A percentile compares a stretch with the other conserved stretches of the same genome.
These are phyloP conservation scores for Ailurus styani DNA, from an alignment of 2,113 vertebrate genomes.

Conservation along the genomic window DNA sequence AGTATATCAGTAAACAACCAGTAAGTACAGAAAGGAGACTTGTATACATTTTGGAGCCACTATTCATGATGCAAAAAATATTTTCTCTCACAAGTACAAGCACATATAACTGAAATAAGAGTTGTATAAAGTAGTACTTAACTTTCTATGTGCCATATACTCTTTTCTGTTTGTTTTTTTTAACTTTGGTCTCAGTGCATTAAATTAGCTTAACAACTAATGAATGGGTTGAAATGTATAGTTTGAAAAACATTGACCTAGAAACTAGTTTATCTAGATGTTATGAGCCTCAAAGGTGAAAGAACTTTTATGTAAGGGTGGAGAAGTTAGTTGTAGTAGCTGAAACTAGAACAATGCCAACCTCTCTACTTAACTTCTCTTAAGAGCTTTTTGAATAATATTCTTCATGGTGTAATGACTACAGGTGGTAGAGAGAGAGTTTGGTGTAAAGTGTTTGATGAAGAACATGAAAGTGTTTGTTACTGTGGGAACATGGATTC, in stretches of 20 bases:
- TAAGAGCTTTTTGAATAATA: background rate
- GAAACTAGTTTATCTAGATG: background rate
- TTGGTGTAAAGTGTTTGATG: background rate
- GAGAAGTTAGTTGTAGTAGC: background rate
- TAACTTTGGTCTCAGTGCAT: background rate
- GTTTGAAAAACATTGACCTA: background rate
- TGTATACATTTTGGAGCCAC: background rate
- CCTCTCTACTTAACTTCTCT: background rate
- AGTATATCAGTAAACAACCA: background rate
- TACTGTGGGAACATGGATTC: background rate
- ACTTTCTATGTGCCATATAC: background rate
- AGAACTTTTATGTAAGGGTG: background rate
- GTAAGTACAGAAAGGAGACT: background rate
- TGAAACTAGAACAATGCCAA: background rate
- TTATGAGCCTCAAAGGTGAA: background rate
- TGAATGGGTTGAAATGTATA: background rate
- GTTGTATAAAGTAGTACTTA: constrained; percentile 15
- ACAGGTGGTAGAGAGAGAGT: background rate
- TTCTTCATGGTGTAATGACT: background rate
- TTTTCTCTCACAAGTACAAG: background rate
- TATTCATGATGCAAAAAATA: background rate
- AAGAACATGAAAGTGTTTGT: background rate
- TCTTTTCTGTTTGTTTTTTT: background rate
- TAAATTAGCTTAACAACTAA: background rate
- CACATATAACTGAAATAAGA: background rate